phyloP scores from a whole-genome alignment of 2,113 vertebrate species.

The Peromyscus maniculatus region DNA sequence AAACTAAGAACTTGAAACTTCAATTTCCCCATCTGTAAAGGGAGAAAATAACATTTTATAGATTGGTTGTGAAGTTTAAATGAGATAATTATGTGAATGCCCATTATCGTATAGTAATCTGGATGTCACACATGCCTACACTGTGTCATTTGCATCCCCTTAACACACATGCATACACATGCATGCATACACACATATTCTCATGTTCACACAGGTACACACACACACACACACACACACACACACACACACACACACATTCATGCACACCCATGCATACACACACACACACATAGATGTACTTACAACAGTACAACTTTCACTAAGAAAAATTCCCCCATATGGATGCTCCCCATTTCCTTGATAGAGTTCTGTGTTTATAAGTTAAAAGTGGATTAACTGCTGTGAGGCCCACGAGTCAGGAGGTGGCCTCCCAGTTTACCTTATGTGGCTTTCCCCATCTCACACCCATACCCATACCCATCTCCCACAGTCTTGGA shows the following conservation, averaged over 20 bases:
- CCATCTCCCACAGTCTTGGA: too few species aligned
- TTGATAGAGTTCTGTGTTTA: not conserved
- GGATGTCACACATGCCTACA: too few species aligned
- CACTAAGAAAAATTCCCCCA: not conserved
- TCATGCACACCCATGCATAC: accelerated
- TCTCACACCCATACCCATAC: too few species aligned
- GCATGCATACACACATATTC: not conserved
- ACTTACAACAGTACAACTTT: not conserved
- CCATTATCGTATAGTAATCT: not conserved
- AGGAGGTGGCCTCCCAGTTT: not conserved
- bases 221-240: not conserved
- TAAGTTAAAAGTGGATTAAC: not conserved
- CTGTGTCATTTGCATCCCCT: not conserved
- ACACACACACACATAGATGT: not conserved
- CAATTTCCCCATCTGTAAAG: not conserved
- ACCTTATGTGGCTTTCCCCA: accelerated
- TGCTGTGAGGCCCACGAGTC: too few species aligned
- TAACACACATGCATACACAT: not conserved
- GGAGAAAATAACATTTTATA: not conserved
- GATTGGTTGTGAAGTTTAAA: not conserved
- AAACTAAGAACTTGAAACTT: not conserved
- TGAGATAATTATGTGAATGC: not conserved
- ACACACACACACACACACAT: not conserved
- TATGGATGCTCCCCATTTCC: not conserved
- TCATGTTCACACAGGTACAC: not conserved